Percentiles rank a stretch among this genome's conserved stretches.
Evolutionary conservation across 2,888 invertebrate genomes (phyloP).

Genomic region (Nowickia ferox): DNA sequence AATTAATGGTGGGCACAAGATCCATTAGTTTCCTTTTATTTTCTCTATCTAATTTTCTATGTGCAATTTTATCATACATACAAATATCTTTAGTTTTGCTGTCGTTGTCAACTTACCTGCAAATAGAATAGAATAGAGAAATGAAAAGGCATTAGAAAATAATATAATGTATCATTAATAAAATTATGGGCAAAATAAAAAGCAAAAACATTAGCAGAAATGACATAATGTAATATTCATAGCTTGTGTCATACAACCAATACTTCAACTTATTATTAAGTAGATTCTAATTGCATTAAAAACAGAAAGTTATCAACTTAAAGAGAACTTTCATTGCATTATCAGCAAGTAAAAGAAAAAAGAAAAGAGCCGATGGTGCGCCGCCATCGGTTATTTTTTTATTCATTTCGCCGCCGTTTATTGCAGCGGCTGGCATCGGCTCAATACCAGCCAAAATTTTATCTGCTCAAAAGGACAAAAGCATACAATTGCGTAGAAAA

Average conservation of each 20-base stretch:
- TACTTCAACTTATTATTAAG: background rate
- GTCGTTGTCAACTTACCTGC: slow-evolving; percentile 48
- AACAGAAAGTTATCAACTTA: too few species aligned
- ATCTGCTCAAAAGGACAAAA: too few species aligned
- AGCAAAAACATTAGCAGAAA: background rate
- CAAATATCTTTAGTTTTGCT: background rate
- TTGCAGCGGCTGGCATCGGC: too few species aligned
- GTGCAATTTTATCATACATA: slow-evolving; percentile 1
- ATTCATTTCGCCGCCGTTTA: too few species aligned
- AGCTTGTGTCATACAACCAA: background rate
- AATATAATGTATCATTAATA: slow-evolving; percentile 41
- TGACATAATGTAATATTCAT: slow-evolving; percentile 12
- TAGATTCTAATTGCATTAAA: background rate
- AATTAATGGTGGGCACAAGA: background rate
- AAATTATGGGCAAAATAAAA: slow-evolving; percentile 9
- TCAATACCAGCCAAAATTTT: too few species aligned
- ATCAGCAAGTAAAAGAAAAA: too few species aligned
- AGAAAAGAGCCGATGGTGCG: too few species aligned
- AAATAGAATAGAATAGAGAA: slow-evolving; percentile 24
- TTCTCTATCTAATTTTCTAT: background rate
- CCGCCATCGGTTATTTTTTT: too few species aligned
- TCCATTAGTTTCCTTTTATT: slow-evolving; percentile 36
- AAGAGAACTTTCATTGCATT: background rate
- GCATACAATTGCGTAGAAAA: too few species aligned
- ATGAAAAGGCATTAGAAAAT: slow-evolving; percentile 37